phyloP scores from a whole-genome alignment of 2,888 invertebrate genomes.

The Ganaspis brasiliensis region DNA sequence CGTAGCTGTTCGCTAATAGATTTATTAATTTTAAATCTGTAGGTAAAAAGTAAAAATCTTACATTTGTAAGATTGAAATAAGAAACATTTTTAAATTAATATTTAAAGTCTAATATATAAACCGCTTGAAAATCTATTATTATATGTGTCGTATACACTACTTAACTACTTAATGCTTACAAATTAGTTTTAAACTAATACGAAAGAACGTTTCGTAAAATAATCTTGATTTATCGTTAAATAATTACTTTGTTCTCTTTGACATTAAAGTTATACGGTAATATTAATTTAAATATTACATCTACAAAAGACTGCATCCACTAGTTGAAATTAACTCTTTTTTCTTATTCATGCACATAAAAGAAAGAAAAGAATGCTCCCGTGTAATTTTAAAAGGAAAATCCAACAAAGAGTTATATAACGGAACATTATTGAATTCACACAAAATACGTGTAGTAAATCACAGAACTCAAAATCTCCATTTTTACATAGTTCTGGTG shows the following conservation, averaged over 20 bases:
- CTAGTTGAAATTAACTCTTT: neutral
- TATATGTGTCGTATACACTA: no score
- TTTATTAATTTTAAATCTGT: no score
- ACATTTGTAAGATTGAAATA: no score
- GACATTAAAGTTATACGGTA: neutral
- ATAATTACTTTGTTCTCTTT: neutral
- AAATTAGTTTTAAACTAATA: no score
- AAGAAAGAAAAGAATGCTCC: neutral
- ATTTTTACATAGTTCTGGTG: neutral
- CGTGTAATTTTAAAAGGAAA: neutral
- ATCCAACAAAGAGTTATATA: neutral
- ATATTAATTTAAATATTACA: neutral
- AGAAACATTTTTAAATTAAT: no score
- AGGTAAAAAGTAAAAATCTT: no score
- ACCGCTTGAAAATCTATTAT: no score
- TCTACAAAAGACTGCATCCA: neutral
- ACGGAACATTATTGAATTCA: slow-evolving; percentile 4
- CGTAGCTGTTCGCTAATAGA: no score
- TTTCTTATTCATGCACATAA: neutral
- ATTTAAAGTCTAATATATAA: no score
- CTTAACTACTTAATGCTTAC: no score
- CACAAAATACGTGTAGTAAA: neutral
- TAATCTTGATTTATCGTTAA: slow-evolving; percentile 3
- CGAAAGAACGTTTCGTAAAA: neutral
- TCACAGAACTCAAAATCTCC: neutral